A percentile compares a stretch with the other conserved stretches of the same genome.
These are phyloP conservation scores for Stichopus horrens DNA, from an alignment of 53 echinoderm and acorn worm genomes.

Conservation along the genomic window DNA sequence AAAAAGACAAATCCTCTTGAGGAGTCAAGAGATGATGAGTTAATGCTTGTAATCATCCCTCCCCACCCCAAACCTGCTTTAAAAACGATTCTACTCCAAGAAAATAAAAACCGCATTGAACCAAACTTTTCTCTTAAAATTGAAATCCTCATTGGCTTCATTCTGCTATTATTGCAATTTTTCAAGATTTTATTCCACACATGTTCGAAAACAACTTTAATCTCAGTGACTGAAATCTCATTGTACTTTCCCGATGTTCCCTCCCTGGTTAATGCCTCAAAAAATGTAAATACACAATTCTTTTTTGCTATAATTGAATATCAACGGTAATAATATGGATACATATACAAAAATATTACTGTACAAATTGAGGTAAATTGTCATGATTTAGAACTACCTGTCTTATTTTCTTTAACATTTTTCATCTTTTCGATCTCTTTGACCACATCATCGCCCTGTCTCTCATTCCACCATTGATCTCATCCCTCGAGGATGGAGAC, in stretches of 20 bases:
- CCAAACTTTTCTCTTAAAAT: background rate
- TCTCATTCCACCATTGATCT: background rate
- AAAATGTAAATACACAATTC: conserved; percentile 35
- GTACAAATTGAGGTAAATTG: conserved; percentile 27
- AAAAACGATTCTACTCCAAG: background rate
- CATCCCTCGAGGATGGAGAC: too few species aligned
- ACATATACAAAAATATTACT: conserved; percentile 29
- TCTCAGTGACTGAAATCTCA: background rate
- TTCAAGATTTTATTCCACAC: background rate
- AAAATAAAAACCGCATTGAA: background rate
- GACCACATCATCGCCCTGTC: background rate
- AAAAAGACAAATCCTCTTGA: background rate
- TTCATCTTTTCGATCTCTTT: background rate
- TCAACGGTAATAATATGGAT: conserved; percentile 22
- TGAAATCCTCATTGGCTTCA: background rate
- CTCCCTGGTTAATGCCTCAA: background rate
- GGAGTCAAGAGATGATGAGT: background rate
- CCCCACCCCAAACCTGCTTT: background rate
- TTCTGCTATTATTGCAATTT: background rate
- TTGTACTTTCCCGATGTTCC: background rate
- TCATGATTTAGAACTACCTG: conserved; percentile 9
- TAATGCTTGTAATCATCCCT: background rate
- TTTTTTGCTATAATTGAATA: conserved; percentile 39
- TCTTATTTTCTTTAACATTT: background rate
- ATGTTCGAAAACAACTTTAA: background rate